These are phyloP conservation scores for Philotrypesis tridentata DNA, from an alignment of 1,140 invertebrate genomes.

Conservation along the genomic window DNA sequence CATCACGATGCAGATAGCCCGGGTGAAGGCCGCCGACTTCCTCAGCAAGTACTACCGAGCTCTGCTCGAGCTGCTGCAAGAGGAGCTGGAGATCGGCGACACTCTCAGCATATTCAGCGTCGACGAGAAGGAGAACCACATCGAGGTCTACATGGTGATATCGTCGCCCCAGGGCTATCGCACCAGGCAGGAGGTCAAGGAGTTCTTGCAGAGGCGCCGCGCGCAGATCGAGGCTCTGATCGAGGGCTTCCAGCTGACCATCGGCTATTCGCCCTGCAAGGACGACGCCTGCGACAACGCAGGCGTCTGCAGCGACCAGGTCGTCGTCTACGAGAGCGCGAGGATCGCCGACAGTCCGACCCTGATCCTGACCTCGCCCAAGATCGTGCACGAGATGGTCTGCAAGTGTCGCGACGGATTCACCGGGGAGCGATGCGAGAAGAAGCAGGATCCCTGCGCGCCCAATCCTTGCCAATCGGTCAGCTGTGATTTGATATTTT, in stretches of 20 bases:
- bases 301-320: constrained; percentile 83
- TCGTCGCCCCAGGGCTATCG: constrained; percentile 75
- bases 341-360: constrained; percentile 85
- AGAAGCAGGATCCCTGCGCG: constrained; percentile 90
- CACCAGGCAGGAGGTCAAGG: constrained; percentile 77
- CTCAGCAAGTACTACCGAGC: constrained; percentile 83
- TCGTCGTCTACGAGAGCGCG: constrained; percentile 81
- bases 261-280: constrained; percentile 85
- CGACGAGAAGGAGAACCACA: constrained; percentile 77
- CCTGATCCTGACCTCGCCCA: constrained; percentile 86
- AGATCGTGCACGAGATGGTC: constrained; percentile 83
- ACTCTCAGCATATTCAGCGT: constrained; percentile 83
- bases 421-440: constrained; percentile 85
- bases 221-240: constrained; percentile 79
- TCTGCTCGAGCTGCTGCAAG: constrained; percentile 82
- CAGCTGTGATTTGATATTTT: constrained; percentile 4
- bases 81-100: constrained; percentile 78
- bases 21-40: constrained; percentile 84
- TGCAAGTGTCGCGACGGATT: constrained; percentile 88
- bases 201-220: constrained; percentile 78
- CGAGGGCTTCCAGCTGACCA: constrained; percentile 74
- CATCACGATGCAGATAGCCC: constrained; percentile 82
- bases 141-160: constrained; percentile 81
- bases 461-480: constrained; percentile 87
- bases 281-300: constrained; percentile 81